Evolutionary conservation across 1,140 invertebrate genomes (phyloP), one percentile per base, ranked within the genome.

Genomic region (Atta cephalotes): DNA sequence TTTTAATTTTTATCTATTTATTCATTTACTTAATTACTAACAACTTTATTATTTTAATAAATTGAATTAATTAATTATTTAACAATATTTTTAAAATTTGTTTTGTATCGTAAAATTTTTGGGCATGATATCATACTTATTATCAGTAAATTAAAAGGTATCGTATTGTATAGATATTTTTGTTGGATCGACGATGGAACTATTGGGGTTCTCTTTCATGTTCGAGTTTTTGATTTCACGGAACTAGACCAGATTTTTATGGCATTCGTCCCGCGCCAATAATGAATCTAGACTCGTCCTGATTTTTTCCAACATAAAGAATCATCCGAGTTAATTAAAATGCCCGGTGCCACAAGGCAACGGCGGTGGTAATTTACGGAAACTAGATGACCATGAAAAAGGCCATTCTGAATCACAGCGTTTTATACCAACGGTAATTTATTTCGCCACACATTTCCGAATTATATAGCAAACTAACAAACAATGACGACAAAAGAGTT

Each of bases 311-410:
- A 77, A 49, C 62, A 72, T 60, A 85, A 89, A 70, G 51, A 80
- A 77, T 74, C 62, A 56, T 14, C 68, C 53, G 49, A 49, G 87
- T 89, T 89, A 89, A 89, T 89, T 89, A 86, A 89, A 89, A 89
- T 56, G 76, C 58, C 56, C 28, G 14, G 53, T 49, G n/a, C 62
- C 60, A 35, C 25, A 18, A 9, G 28, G 79, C 31, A 65, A 79
- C 49, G 63, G 62, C 87, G 25, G 51, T 35, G 35, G 49, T 76
- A 88, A 89, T 89, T 89, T 79, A 72, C 74, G 25, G 39, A 62
- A 65, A 53, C 35, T 56, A 53, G 72, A 60, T 56, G 35, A 49
- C 56, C 79, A 56, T 70, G 88, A 79, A 78, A 85, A 88, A 82
- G 63, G 53, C 68, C 71, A 21, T 45, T 62, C 45, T 21, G 39